phyloP scores from a whole-genome alignment of 2,888 invertebrate species.

The Augochlorella aurata region DNA sequence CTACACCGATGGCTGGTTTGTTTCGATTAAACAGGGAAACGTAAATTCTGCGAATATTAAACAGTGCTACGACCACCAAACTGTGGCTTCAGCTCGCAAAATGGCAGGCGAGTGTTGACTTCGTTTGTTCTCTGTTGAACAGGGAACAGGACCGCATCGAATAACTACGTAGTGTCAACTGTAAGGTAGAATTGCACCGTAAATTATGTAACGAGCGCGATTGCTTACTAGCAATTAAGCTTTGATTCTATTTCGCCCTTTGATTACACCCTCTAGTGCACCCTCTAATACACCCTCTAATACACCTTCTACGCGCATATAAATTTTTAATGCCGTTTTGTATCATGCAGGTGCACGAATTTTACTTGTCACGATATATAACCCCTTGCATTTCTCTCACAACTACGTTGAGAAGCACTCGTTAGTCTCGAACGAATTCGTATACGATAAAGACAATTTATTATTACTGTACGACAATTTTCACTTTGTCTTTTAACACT shows the following conservation, averaged over 20 bases:
- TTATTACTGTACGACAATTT: no score
- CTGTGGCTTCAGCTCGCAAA: conserved; percentile 13
- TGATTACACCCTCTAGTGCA: background rate
- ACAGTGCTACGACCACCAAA: conserved; percentile 8
- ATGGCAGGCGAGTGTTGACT: background rate
- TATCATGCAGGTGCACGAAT: no score
- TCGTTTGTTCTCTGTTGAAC: background rate
- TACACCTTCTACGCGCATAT: no score
- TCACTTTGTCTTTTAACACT: no score
- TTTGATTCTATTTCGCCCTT: background rate
- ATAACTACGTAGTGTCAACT: background rate
- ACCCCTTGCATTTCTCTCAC: no score
- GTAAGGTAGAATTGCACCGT: conserved; percentile 3
- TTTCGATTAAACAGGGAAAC: conserved; percentile 16
- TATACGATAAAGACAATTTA: no score
- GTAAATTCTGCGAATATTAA: conserved; percentile 24
- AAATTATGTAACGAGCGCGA: conserved; percentile 6
- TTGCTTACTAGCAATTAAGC: background rate
- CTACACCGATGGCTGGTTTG: background rate
- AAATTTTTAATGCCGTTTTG: background rate
- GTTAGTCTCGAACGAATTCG: no score
- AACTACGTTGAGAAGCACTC: no score
- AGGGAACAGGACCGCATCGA: background rate
- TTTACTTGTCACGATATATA: no score
- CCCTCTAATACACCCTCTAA: background rate